phyloP scores from a whole-genome alignment of 2,113 vertebrate genomes.

The Ornithorhynchus anatinus region DNA sequence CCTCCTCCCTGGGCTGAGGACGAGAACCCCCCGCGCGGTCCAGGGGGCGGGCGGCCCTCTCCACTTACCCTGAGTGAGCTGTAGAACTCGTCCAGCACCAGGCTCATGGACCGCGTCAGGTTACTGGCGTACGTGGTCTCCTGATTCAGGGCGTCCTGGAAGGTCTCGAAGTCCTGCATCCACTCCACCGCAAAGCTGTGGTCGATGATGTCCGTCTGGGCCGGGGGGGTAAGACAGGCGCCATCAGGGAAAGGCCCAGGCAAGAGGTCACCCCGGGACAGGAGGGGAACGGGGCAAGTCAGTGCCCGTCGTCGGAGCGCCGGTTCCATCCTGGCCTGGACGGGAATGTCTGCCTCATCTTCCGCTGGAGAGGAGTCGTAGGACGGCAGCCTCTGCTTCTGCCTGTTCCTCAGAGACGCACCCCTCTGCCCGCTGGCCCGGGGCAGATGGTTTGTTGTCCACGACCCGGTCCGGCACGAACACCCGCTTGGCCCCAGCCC shows the following conservation, averaged over 20 bases:
- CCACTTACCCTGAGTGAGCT: slow-evolving; percentile 84
- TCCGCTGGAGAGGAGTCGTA: too few relatives aligned
- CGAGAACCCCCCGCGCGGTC: neutral
- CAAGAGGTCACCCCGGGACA: neutral
- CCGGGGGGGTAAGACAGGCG: slow-evolving; percentile 5
- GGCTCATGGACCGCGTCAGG: slow-evolving; percentile 96
- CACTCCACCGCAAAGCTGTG: slow-evolving; percentile 97
- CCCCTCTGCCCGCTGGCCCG: too few relatives aligned
- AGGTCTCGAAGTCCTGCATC: slow-evolving; percentile 98
- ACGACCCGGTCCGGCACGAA: too few relatives aligned
- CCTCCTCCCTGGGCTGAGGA: neutral
- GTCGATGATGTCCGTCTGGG: slow-evolving; percentile 93
- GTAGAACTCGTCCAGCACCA: slow-evolving; percentile 97
- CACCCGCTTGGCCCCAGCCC: too few relatives aligned
- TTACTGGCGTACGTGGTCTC: slow-evolving; percentile 93
- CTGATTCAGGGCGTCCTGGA: slow-evolving; percentile 95
- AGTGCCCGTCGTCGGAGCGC: neutral
- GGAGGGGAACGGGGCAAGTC: neutral
- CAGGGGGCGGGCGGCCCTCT: neutral
- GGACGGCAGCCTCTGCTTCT: too few relatives aligned
- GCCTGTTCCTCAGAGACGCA: too few relatives aligned
- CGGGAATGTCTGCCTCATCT: too few relatives aligned
- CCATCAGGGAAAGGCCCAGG: neutral
- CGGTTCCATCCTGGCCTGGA: too few relatives aligned
- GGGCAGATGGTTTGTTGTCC: too few relatives aligned